These are phyloP conservation scores for Calephelis perditalis DNA, from an alignment of 2,888 invertebrate species.

Conservation along the genomic window DNA sequence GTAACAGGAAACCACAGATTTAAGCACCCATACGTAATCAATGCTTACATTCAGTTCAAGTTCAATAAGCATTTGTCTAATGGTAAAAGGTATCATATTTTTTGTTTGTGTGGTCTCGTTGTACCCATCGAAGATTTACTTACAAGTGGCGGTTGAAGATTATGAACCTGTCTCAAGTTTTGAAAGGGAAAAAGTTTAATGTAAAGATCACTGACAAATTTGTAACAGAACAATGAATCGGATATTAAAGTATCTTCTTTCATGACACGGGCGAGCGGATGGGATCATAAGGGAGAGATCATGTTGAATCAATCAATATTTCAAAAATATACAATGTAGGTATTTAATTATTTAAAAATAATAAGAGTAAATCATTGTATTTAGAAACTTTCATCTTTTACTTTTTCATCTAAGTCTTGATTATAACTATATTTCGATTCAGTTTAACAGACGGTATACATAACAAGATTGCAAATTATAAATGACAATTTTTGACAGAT, in stretches of 20 bases:
- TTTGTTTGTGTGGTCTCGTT: constrained; percentile 66
- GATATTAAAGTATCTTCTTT: constrained; percentile 76
- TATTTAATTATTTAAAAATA: no score
- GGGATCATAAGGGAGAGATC: constrained; percentile 47
- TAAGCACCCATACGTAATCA: constrained; percentile 35
- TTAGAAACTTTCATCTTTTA: no score
- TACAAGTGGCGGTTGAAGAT: constrained; percentile 61
- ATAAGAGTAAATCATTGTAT: no score
- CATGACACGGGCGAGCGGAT: constrained; percentile 72
- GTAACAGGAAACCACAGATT: constrained; percentile 35
- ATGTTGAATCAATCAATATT: constrained; percentile 33
- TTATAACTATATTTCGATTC: no score
- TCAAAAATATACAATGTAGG: constrained; percentile 19
- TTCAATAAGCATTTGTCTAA: constrained; percentile 33
- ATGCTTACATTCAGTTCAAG: constrained; percentile 36
- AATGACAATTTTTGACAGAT: no score
- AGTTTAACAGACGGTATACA: no score
- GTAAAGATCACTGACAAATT: constrained; percentile 78
- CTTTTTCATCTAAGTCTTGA: no score
- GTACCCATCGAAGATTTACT: constrained; percentile 51
- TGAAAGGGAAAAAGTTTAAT: constrained; percentile 72
- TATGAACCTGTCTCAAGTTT: constrained; percentile 71
- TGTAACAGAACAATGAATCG: constrained; percentile 78
- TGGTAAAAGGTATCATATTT: constrained; percentile 47
- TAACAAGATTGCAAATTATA: no score